Evolutionary conservation across 2,113 vertebrate species (phyloP), one percentile per base, ranked within the genome.

Genomic region (Machaerirhynchus nigripectus): DNA sequence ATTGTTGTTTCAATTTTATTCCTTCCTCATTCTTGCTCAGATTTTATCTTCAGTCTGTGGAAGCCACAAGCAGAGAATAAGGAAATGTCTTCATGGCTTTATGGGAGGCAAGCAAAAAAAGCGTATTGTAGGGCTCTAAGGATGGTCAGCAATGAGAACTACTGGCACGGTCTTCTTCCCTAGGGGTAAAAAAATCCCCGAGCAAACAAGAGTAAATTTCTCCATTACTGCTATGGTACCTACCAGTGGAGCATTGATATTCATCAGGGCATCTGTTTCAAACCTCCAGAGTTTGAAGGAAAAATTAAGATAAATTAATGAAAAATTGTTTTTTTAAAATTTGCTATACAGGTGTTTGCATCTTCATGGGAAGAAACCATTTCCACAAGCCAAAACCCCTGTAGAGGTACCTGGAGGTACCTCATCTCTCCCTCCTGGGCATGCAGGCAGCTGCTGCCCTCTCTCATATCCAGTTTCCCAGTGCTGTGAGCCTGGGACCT

Each of bases 51-150:
- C 28, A 42, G 23, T 30, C 44, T 76, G 46, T 40, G 26, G 69
- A 94, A 93, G 71, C 31, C 28, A 71, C 53, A 92, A 71, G 40
- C 22, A 73, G 37, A 89, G 49, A 87, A 68, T 33, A 60, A 84
- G 56, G 60, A 92, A 83, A 71, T 59, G 7, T 67, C 74, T 86
- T 35, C 21, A 35, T 44, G 33, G 21, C 42, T 78, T 81, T 68
- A 33, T 67, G 44, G 35, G 28, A 71, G 35, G 39, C 15, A 50
- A 78, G 56, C 7, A 68, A 88, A 68, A 30, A 24, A 67, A 37
- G 13, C 28, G 12, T 44, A 9, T 24, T 85, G 30, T 20, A 17
- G 24, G 30, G 28, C 9, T 80, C 23, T 69, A 47, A 61, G 30
- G 20, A 42, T 33, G 20, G 23, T 46, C 26, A 40, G 16, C 44